Base-by-base conservation (phyloP, 2,113 vertebrate genomes). In the Sigmodon hispidus region DNA sequence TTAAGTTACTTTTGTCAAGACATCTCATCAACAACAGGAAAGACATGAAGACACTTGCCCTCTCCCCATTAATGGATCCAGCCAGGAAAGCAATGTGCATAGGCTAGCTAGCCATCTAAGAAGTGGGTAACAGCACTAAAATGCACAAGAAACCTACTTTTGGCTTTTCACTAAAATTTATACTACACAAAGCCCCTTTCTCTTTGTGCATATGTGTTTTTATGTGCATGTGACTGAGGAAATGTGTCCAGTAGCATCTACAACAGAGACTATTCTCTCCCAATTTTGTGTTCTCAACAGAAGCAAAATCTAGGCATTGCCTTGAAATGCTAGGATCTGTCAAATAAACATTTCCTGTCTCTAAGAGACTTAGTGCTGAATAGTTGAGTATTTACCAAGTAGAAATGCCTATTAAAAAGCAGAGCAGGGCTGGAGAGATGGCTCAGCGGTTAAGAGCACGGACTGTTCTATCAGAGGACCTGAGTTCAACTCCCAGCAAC, bases 281-380 rank as follows among this genome's bases (percentile, higher is more conserved):
- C 67, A 48, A 21, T 43, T 70, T 67, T 48, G 7, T 22, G 13
- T 91, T 70, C 93, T 95, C 76, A 61, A 57, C 7, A 80, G 73
- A 50, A 70, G 43, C 89, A 92, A 85, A 40, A 9, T 5, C 21
- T 4, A 21, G 29, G 34, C 26, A 11, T 24, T 89, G 88, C 67
- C 45, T 80, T 70, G 76, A 94, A 75, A 85, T 63, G 76, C 40
- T 69, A 52, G 24, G 52, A 89, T 76, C 85, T 77, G 69, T 94
- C 70, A 90, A 73, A 48, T 59, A 90, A 90, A 57, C 34, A 61
- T 50, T 84, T 94, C 34, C 65, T 70, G 6, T 65, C 77, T 75
- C 73, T 29, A 19, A 40, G 9, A 73, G 80, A 73, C 83, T 72
- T 63, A 34, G 31, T 29, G n/a, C 63, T 75, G 26, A 76, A 85